Evolutionary conservation across 2,113 vertebrate genomes (phyloP).

Genomic region (Cercopithecus mona): DNA sequence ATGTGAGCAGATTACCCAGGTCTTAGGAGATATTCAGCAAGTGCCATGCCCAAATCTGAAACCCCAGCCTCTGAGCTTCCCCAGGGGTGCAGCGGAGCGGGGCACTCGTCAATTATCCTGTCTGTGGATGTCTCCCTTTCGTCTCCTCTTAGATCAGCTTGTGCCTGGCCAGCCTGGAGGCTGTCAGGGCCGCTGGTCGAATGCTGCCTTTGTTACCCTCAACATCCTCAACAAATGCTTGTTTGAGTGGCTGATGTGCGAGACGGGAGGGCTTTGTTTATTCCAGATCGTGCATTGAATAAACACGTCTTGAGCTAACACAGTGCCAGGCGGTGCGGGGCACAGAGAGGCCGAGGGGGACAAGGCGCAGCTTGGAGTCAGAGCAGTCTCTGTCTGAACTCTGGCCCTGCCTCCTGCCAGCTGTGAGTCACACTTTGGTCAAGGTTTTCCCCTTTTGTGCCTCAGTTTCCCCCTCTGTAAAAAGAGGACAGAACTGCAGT

Average conservation of each 20-base stretch:
- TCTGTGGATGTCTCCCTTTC: background rate
- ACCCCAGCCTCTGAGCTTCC: background rate
- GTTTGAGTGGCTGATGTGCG: background rate
- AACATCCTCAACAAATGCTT: background rate
- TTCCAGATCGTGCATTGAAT: background rate
- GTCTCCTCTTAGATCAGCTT: background rate
- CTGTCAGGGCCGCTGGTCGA: background rate
- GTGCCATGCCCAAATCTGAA: fast-evolving
- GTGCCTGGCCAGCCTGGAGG: background rate
- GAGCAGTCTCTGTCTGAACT: background rate
- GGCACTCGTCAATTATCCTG: background rate
- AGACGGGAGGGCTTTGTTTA: background rate
- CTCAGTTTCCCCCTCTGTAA: background rate
- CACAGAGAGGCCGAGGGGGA: background rate
- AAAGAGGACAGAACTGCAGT: background rate
- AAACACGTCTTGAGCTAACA: background rate
- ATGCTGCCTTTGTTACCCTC: too few species aligned
- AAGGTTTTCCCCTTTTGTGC: background rate
- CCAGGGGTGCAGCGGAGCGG: fast-evolving
- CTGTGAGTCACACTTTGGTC: background rate
- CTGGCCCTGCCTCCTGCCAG: background rate
- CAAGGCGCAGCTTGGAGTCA: background rate
- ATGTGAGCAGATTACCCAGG: background rate
- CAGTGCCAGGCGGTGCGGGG: background rate
- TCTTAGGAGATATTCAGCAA: background rate